phyloP scores from a whole-genome alignment of 2,888 invertebrate genomes.

The Acanthosepion esculentum region DNA sequence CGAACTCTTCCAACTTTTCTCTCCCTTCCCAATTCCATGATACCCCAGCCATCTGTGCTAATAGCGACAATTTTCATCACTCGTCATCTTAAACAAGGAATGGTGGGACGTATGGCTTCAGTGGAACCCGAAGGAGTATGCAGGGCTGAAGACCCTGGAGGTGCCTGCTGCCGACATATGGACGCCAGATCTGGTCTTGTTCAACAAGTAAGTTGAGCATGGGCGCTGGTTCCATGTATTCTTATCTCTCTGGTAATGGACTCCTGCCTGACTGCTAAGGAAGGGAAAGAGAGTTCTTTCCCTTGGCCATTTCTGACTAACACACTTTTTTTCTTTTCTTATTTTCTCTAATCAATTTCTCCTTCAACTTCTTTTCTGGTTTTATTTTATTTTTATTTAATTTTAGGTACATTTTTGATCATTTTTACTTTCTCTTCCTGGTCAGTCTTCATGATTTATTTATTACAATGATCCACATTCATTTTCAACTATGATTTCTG shows the following conservation, averaged over 20 bases:
- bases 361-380: not conserved
- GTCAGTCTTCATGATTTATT: not conserved
- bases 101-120: constrained; percentile 89
- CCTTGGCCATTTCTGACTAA: not conserved
- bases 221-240: not conserved
- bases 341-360: not conserved
- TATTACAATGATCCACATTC: not conserved
- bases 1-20: not conserved
- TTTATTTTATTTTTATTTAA: not conserved
- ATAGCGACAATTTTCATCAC: constrained; percentile 14
- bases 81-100: constrained; percentile 60
- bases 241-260: not conserved
- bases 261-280: not conserved
- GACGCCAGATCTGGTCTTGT: constrained; percentile 73
- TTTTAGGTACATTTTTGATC: not conserved
- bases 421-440: not conserved
- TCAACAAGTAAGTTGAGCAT: constrained; percentile 71
- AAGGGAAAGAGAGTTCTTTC: constrained; percentile 15
- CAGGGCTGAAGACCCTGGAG: constrained; percentile 92
- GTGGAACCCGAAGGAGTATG: constrained; percentile 96
- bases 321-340: not conserved
- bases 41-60: not conserved
- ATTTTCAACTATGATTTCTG: not conserved
- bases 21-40: not conserved
- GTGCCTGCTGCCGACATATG: constrained; percentile 86